A percentile compares a stretch with the other conserved stretches of the same genome.
Evolutionary conservation across 2,797 vertebrate species (phyloP).

Genomic region (Sparidentex hasta): DNA sequence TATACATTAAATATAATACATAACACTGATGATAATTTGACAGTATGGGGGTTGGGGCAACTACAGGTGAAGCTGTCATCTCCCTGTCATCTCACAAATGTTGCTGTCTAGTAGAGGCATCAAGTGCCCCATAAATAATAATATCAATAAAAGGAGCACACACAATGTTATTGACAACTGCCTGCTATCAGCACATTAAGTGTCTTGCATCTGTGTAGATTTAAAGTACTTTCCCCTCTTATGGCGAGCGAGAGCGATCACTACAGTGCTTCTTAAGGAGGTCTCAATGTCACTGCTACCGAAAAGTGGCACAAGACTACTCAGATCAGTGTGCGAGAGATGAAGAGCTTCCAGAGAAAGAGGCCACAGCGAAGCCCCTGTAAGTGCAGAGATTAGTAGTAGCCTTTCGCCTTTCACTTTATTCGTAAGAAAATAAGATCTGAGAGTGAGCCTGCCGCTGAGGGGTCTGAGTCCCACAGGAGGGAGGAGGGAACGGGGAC

Average conservation of each 20-base stretch:
- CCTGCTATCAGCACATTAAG: slow-evolving; percentile 2
- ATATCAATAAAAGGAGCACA: background rate
- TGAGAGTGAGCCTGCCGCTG: slow-evolving; percentile 45
- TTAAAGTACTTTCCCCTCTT: slow-evolving; percentile 17
- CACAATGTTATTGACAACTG: slow-evolving; percentile 3
- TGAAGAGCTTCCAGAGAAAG: slow-evolving; percentile 49
- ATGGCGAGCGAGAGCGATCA: slow-evolving; percentile 13
- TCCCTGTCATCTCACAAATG: background rate
- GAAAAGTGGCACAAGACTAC: slow-evolving; percentile 31
- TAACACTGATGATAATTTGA: background rate
- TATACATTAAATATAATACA: background rate
- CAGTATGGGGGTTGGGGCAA: background rate
- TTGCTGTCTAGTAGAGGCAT: background rate
- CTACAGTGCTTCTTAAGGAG: slow-evolving; percentile 29
- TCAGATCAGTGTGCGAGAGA: slow-evolving; percentile 42
- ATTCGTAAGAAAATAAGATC: slow-evolving; percentile 63
- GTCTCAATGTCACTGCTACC: slow-evolving; percentile 42
- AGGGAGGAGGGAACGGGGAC: slow-evolving; percentile 18
- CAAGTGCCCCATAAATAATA: background rate
- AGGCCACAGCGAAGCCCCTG: slow-evolving; percentile 46
- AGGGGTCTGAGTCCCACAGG: slow-evolving; percentile 36
- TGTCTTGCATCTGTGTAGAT: slow-evolving; percentile 18
- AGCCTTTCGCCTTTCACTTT: slow-evolving; percentile 54
- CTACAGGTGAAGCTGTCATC: background rate
- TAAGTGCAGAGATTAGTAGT: slow-evolving; percentile 50